Conservation (phyloP, 2,797 vertebrate genomes). For the Pipistrellus nathusii region DNA sequence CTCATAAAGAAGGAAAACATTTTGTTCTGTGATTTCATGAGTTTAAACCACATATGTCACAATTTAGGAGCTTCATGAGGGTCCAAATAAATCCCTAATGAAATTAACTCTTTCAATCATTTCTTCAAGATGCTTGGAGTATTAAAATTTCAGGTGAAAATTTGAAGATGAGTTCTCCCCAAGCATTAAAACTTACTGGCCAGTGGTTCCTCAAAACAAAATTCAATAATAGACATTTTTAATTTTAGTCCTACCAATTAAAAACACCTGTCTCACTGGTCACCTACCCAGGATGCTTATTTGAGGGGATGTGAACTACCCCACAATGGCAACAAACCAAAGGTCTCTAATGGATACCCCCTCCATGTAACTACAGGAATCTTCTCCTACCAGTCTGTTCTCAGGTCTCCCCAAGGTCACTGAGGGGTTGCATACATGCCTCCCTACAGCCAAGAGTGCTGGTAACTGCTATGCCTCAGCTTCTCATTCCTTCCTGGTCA, state of each 20-base stretch:
- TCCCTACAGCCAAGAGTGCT: not conserved
- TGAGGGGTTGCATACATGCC: accelerated
- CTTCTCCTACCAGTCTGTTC: not conserved
- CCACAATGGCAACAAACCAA: not conserved
- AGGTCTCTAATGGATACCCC: not conserved
- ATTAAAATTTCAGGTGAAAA: not conserved
- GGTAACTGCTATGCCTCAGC: not conserved
- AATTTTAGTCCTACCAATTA: not conserved
- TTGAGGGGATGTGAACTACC: not conserved
- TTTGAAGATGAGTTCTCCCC: not conserved
- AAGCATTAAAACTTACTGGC: not conserved
- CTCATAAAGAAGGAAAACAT: slow-evolving; percentile 2
- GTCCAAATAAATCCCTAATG: slow-evolving; percentile 26
- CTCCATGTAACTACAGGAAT: not conserved
- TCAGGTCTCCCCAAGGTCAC: not conserved
- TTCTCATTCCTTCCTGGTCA: no score
- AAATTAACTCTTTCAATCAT: not conserved
- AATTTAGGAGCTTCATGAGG: slow-evolving; percentile 46
- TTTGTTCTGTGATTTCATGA: slow-evolving; percentile 14
- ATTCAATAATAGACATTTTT: not conserved
- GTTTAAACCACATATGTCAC: slow-evolving; percentile 18
- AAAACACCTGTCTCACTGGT: not conserved
- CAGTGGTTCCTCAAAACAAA: not conserved
- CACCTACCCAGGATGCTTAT: not conserved
- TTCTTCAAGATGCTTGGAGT: slow-evolving; percentile 19